Conservation (phyloP, 2,888 invertebrate genomes). For the Eledone cirrhosa region DNA sequence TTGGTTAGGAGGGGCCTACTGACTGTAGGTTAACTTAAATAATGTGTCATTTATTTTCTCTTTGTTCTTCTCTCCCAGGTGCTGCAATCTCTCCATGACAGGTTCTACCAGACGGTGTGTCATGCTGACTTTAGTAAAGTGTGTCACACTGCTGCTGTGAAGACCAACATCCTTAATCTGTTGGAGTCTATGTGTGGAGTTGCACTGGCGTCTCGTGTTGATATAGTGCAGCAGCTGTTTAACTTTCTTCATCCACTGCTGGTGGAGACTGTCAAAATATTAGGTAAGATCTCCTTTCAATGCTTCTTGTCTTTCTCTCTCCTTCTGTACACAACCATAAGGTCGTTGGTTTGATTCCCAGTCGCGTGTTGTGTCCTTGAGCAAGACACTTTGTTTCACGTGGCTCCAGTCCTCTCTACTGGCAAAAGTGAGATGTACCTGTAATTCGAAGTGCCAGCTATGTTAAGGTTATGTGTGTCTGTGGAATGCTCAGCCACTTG, state of each 20-base stretch:
- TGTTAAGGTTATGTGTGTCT: no score
- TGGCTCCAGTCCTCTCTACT: no score
- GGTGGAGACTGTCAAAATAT: constrained; percentile 75
- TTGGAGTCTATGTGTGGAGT: constrained; percentile 75
- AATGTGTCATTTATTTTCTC: not conserved
- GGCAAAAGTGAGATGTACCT: no score
- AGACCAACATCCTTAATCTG: constrained; percentile 77
- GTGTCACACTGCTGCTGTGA: constrained; percentile 74
- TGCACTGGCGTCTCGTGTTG: constrained; percentile 58
- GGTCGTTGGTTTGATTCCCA: no score
- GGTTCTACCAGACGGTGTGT: constrained; percentile 71
- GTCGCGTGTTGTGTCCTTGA: no score
- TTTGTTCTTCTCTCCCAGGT: constrained; percentile 57
- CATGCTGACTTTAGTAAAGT: constrained; percentile 71
- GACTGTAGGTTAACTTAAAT: no score
- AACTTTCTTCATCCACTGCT: constrained; percentile 75
- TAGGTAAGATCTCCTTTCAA: constrained; percentile 68
- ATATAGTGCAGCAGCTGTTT: constrained; percentile 68
- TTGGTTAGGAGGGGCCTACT: no score
- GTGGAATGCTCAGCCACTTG: no score
- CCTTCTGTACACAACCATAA: no score
- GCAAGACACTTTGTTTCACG: no score
- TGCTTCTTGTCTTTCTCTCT: no score
- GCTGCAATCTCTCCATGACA: constrained; percentile 70
- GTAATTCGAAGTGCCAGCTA: no score